Evolutionary conservation across 2,888 invertebrate genomes (phyloP), one percentile per base, ranked within the genome.

Genomic region (Stenodera caucasica): DNA sequence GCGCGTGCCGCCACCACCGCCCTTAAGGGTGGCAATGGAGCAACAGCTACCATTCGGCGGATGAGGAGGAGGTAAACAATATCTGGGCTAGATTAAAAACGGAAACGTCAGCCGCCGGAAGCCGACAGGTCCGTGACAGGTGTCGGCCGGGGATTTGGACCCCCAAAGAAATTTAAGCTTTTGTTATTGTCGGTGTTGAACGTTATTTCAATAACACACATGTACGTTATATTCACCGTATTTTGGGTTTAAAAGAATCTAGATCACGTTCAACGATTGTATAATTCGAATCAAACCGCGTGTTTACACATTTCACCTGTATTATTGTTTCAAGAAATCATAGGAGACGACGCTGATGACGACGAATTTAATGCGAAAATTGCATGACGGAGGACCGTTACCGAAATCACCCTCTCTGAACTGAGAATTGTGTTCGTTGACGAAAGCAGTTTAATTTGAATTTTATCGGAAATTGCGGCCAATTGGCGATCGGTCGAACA

Each of bases 41-140:
- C 75, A 74, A 74, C 75, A 73, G 74, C 74, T 70, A 72, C 71
- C 71, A 66, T 63, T 21, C 45, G 45, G n/a, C n/a, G n/a, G n/a
- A n/a, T n/a, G n/a, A n/a, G 18, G 40, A 18, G 72, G 35, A 5
- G 64, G 72, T 72, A 75, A 77, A 77, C 78, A 77, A 78, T 77
- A 78, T 77, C 75, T 72, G n/a, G 5, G 72, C 68, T 74, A 77
- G 77, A 78, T 77, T 78, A 78, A 77, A 77, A 78, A 77, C 75
- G 77, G 75, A 77, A 76, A 75, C 73, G 74, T 74, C 74, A 71
- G 72, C 66, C 71, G 72, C 67, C 72, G 73, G 72, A 75, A 74
- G 73, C 72, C 71, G 74, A 74, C 72, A 72, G 71, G 66, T 67
- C 70, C 73, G 69, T 73, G 75, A 76, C 76, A 77, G 75, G 75